phyloP scores from a whole-genome alignment of 2,797 vertebrate species.

The Pachyuromys duprasi region DNA sequence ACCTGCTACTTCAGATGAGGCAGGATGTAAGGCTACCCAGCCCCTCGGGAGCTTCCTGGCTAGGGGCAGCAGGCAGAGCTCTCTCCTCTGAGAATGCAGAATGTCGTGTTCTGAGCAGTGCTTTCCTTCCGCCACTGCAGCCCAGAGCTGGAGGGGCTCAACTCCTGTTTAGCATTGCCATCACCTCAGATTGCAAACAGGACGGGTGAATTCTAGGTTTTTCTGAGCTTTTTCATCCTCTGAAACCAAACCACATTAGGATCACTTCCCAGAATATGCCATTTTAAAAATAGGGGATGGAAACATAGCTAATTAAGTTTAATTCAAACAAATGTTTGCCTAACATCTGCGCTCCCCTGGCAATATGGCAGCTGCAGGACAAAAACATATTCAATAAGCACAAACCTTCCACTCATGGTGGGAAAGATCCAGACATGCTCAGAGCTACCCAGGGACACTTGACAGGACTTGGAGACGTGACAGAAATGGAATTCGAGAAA shows the following conservation, averaged over 20 bases:
- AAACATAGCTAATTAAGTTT: slow-evolving; percentile 68
- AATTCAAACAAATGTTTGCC: slow-evolving; percentile 70
- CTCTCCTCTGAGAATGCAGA: not conserved
- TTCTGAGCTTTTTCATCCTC: not conserved
- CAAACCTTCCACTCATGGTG: not conserved
- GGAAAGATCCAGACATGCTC: not conserved
- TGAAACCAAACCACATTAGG: slow-evolving; percentile 38
- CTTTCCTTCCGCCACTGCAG: not conserved
- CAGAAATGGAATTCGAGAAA: not conserved
- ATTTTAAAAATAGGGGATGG: slow-evolving; percentile 63
- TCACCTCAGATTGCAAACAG: not conserved
- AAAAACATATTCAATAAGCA: slow-evolving; percentile 30
- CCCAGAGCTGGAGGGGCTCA: not conserved
- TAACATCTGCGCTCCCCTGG: slow-evolving; percentile 61
- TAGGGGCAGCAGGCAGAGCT: not conserved
- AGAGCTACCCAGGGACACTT: not conserved
- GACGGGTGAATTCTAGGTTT: not conserved
- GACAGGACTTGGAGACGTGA: not conserved
- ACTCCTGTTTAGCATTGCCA: not conserved
- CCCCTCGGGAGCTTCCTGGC: not conserved
- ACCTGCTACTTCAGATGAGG: not conserved
- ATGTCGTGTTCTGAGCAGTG: not conserved
- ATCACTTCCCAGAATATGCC: slow-evolving; percentile 33
- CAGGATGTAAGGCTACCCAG: not conserved
- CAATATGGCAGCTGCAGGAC: slow-evolving; percentile 49